Evolutionary conservation across 2,888 invertebrate species (phyloP).

Genomic region (Drosophila niveifrons): DNA sequence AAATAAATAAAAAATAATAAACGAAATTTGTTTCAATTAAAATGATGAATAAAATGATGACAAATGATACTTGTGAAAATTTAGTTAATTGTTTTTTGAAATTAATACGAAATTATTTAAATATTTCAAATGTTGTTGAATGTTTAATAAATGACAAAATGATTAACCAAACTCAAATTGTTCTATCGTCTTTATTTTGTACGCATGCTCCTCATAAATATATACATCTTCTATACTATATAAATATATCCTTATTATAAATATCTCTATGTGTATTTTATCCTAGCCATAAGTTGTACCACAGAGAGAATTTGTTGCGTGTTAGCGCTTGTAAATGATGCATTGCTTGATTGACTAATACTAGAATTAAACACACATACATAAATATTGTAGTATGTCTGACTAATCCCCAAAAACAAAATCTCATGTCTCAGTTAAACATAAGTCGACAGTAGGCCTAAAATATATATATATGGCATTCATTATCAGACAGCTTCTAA

Average conservation of each 20-base stretch:
- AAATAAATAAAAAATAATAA: slow-evolving; percentile 22
- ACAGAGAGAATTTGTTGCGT: slow-evolving; percentile 40
- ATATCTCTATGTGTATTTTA: slow-evolving; percentile 11
- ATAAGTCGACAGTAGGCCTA: not conserved
- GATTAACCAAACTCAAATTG: slow-evolving; percentile 68
- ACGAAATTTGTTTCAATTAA: slow-evolving; percentile 30
- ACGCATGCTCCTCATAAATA: slow-evolving; percentile 50
- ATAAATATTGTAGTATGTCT: not conserved
- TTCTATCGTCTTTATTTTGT: slow-evolving; percentile 54
- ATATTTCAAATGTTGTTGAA: slow-evolving; percentile 67
- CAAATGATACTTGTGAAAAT: slow-evolving; percentile 49
- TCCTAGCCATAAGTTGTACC: slow-evolving; percentile 34
- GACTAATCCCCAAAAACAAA: slow-evolving; percentile 25
- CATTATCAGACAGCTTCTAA: not conserved
- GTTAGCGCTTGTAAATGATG: slow-evolving; percentile 52
- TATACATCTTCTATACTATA: slow-evolving; percentile 6
- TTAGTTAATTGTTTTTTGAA: slow-evolving; percentile 47
- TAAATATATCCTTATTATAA: slow-evolving; percentile 1
- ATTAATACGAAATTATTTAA: slow-evolving; percentile 39
- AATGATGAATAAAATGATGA: slow-evolving; percentile 26
- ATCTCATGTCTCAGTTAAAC: slow-evolving; percentile 14
- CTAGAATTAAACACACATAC: slow-evolving; percentile 7
- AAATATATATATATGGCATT: not conserved
- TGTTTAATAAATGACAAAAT: slow-evolving; percentile 73
- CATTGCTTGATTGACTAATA: slow-evolving; percentile 49